phyloP scores from a whole-genome alignment of 2,113 vertebrate species.

The Eira barbara region DNA sequence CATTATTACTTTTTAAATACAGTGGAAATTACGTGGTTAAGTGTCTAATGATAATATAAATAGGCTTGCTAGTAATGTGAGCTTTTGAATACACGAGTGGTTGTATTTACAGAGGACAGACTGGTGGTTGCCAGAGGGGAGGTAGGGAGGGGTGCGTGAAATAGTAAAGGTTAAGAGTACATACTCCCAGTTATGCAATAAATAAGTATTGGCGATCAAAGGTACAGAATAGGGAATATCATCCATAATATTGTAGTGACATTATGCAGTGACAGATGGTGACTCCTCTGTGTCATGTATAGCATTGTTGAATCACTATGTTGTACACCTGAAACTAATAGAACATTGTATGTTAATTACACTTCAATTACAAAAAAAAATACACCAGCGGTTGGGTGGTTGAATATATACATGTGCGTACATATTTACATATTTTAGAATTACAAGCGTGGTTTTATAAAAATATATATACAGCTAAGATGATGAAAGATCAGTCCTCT shows the following conservation, averaged over 20 bases:
- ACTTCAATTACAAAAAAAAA: background rate
- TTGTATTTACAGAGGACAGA: background rate
- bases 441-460: background rate
- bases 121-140: background rate
- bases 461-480: background rate
- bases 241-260: background rate
- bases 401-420: background rate
- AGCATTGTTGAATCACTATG: background rate
- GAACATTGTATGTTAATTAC: background rate
- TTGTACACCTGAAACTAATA: background rate
- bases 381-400: background rate
- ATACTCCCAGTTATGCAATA: background rate
- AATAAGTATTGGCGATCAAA: background rate
- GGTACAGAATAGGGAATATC: background rate
- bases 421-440: background rate
- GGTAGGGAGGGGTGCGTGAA: background rate
- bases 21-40: background rate
- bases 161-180: background rate
- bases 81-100: background rate
- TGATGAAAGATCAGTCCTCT: background rate
- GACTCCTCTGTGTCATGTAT: background rate
- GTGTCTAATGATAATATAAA: background rate
- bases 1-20: background rate
- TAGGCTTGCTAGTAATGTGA: background rate
- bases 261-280: background rate